Base-by-base conservation (phyloP, 2,113 vertebrate genomes). In the Eurypyga helias region DNA sequence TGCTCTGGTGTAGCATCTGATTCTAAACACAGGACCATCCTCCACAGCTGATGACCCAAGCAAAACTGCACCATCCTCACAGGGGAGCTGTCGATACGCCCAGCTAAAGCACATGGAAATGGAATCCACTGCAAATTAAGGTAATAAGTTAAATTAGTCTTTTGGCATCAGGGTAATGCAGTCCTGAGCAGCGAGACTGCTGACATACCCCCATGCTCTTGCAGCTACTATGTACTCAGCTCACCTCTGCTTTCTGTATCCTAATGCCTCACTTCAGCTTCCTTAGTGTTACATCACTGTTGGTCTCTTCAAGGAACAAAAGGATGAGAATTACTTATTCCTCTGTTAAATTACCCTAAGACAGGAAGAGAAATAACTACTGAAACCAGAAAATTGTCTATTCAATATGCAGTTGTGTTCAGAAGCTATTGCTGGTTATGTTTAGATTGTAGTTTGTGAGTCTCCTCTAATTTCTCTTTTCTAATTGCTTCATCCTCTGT, bases 1-100 rank as follows among this genome's bases (percentile, higher is more conserved):
- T 41, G 9, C 7, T 73, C 17, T 80, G 43, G 18, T 10, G 2
- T 21, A 45, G 13, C 29, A 54, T 45, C 4, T 0, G 1, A 7
- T 73, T 87, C 28, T 26, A 43, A 77, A 80, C 2, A 9, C 20
- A 14, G 13, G 41, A 70, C 28, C 3, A 1, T 54, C 23, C 34
- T 65, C 76, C 3, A 2, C 28, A 81, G 25, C 34, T 81, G 45
- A 3, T 29, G 78, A 18, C 55, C 41, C 25, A 73, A 72, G 58
- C 2, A 86, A 80, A 77, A 41, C 45, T 49, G 11, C 31, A 9
- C 10, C 58, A 3, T 57, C 15, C 18, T 82, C 25, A 46, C 23
- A 60, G 16, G 7, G 7, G 3, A 73, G 25, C 33, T 51, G 45
- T 4, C 10, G 26, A 45, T 76, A 60, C 19, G 15, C 2, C 18